A percentile compares a stretch with the other conserved stretches of the same genome.
These are phyloP conservation scores for Orientallactaga sibirica DNA, from an alignment of 2,797 vertebrate genomes.

Conservation along the genomic window DNA sequence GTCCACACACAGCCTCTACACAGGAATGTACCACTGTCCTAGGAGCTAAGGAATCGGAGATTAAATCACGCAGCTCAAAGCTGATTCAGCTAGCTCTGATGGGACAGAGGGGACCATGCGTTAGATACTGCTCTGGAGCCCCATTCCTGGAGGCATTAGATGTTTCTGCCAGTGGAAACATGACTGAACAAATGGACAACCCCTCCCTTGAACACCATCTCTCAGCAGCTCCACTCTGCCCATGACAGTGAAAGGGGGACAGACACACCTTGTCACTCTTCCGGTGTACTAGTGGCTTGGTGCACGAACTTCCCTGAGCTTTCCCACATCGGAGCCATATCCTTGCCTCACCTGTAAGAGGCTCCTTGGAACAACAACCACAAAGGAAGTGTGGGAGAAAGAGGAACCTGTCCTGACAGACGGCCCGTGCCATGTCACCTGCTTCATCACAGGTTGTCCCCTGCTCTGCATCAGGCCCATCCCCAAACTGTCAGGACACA, in stretches of 20 bases:
- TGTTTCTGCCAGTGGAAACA: slow-evolving; percentile 4
- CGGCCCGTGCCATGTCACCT: rapidly evolving
- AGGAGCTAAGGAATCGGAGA: not conserved
- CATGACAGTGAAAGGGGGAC: rapidly evolving
- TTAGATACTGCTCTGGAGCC: not conserved
- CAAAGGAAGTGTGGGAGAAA: rapidly evolving
- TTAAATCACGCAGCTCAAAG: not conserved
- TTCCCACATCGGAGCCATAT: not conserved
- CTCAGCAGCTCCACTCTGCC: not conserved
- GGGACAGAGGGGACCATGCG: not conserved
- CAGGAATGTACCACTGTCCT: rapidly evolving
- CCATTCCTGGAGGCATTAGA: not conserved
- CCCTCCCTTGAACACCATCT: rapidly evolving
- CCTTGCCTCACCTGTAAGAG: rapidly evolving
- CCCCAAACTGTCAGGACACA: rapidly evolving
- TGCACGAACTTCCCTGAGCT: not conserved
- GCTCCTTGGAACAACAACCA: too few species aligned
- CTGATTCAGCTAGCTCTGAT: not conserved
- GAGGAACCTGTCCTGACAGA: not conserved
- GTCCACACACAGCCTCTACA: not conserved
- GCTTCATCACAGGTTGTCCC: rapidly evolving
- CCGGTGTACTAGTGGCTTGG: rapidly evolving
- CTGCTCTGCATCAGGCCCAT: not conserved
- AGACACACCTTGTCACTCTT: not conserved
- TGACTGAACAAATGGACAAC: not conserved